Base-by-base conservation (phyloP, 2,113 vertebrate genomes). In the Rhagologus leucostigma region DNA sequence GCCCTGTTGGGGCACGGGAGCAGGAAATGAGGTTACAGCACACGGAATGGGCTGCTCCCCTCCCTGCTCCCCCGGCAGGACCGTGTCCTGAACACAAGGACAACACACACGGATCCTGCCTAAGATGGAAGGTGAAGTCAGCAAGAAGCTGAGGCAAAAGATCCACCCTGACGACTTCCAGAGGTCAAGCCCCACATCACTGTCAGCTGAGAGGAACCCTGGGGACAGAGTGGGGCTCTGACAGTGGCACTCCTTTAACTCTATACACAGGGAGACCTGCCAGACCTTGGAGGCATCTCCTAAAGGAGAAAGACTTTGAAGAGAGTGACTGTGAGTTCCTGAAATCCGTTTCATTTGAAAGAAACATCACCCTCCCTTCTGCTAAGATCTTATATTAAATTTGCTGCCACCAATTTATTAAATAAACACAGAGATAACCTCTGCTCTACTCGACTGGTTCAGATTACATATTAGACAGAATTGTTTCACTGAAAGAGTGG, bases 81-180 rank as follows among this genome's bases (percentile, higher is more conserved):
- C 33, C 14, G 16, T 14, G 19, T 32, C n/a, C 71, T 23, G 55
- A 56, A 14, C 80, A 37, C 44, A 52, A 41, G 59, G 44, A 80
- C 44, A 64, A 7, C 1, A 10, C 0, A 0, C 18, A 4, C 27
- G 7, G 5, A 39, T 16, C 49, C 42, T 56, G 20, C 29, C 1
- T 2, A 12, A 57, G 78, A 57, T 42, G 44, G 68, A 49, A 57
- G 81, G 0, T 53, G 53, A 68, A 37, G 55, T 44, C 64, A 83
- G 63, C 29, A 69, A 49, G 59, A 69, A 22, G 41, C 22, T 64
- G 67, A 90, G 32, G n/a, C 19, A 33, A 27, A 69, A 69, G 37
- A 44, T 62, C 27, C 49, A 49, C 37, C 39, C 16, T 37, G 4
- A 2, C 3, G 10, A 27, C 67, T 75, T n/a, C 15, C 19, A 30